These are phyloP conservation scores for Volucella bombylans DNA, from an alignment of 2,888 invertebrate genomes.

Conservation along the genomic window DNA sequence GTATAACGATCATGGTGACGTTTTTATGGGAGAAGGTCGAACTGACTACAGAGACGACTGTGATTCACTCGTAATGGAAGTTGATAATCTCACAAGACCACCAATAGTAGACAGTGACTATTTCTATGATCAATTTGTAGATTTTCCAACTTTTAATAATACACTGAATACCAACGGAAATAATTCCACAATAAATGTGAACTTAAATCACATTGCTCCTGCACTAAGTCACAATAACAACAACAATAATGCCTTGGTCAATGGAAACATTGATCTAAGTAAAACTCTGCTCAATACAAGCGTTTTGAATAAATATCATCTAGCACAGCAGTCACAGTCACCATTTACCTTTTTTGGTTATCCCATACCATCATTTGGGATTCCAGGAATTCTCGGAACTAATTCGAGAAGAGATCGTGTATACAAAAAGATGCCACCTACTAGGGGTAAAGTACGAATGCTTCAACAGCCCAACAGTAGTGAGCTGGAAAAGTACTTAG, in stretches of 20 bases:
- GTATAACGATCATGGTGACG: constrained; percentile 88
- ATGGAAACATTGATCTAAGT: constrained; percentile 84
- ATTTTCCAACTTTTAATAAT: constrained; percentile 88
- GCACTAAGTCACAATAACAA: constrained; percentile 74
- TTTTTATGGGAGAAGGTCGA: constrained; percentile 85
- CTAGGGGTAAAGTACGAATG: constrained; percentile 80
- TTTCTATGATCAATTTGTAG: constrained; percentile 91
- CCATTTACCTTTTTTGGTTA: constrained; percentile 93
- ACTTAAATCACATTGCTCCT: constrained; percentile 83
- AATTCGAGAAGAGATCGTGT: constrained; percentile 80
- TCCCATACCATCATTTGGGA: constrained; percentile 88
- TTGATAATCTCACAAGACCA: constrained; percentile 84
- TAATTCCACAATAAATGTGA: constrained; percentile 67
- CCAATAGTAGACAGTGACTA: constrained; percentile 91
- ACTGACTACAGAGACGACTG: constrained; percentile 83
- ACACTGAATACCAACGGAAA: constrained; percentile 76
- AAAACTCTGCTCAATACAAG: constrained; percentile 82
- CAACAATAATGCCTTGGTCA: constrained; percentile 83
- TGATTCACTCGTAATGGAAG: constrained; percentile 79
- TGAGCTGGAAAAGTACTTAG: constrained; percentile 81
- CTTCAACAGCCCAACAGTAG: constrained; percentile 80
- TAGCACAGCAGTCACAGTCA: constrained; percentile 77
- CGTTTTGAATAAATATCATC: constrained; percentile 79
- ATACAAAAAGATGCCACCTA: constrained; percentile 79
- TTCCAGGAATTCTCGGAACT: constrained; percentile 86